Base-by-base conservation (phyloP, 1,140 invertebrate species). In the Eubasilissa regina region DNA sequence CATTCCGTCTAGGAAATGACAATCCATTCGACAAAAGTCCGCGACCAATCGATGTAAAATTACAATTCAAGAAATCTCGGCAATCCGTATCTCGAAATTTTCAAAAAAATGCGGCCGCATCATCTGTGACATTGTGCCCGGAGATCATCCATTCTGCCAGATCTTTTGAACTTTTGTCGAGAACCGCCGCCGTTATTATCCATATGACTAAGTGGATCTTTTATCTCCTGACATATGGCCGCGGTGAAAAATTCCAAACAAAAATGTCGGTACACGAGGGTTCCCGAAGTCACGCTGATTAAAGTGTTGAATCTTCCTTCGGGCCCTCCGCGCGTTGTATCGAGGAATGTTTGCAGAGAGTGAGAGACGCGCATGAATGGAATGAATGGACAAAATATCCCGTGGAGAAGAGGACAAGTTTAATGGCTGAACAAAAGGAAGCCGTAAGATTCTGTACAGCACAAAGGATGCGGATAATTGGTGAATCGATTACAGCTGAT, bases 401-500 rank as follows among this genome's bases (percentile, higher is more conserved):
- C 15, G 10, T 56, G 19, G 17, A 47, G 74, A 53, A 81, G 77
- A 79, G 77, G 80, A 79, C 80, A 73, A 11, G 45, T 55, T 51
- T 82, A 82, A 82, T 77, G 66, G 77, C 21, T 44, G 25, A 60
- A 81, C 80, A 81, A 81, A 78, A 60, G 66, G 15, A 45, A 47
- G 56, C 47, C 60, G 58, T 56, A 78, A 68, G 74, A 62, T 73
- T 17, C 17, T 51, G 11, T 19, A 6, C 9, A 51, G 47, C 45
- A 79, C 53, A 79, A 82, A 75, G 35, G 77, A 78, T 62, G 76
- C 55, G 62, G 75, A 78, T 78, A 82, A 82, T 80, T 82, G 72
- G 58, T 43, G 79, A 82, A 82, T 82, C 81, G 81, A 82, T 82
- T 82, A 82, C 75, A 48, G 44, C 7, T 60, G 70, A 70, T 76